Conservation (phyloP, 2,888 invertebrate species). For the Rhyacophila evoluta region DNA sequence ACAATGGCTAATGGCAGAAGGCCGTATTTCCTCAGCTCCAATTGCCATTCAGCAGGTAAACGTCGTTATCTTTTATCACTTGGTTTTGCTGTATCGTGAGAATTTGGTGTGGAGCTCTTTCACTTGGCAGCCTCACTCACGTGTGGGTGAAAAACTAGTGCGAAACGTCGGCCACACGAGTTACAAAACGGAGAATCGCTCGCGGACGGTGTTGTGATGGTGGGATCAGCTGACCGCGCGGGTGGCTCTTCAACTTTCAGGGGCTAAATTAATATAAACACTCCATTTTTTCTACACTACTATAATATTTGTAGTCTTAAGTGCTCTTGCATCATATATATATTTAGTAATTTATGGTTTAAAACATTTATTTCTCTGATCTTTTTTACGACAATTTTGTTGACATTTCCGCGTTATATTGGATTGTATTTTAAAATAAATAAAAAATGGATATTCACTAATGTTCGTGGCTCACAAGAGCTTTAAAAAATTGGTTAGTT, state of each 20-base stretch:
- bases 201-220: not conserved
- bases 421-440: too few species aligned
- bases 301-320: too few species aligned
- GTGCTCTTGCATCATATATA: too few species aligned
- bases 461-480: too few species aligned
- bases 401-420: too few species aligned
- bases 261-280: not conserved
- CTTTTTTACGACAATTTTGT: too few species aligned
- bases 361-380: too few species aligned
- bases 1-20: not conserved
- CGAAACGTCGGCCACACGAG: not conserved
- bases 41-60: conserved; percentile 35
- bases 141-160: conserved; percentile 24
- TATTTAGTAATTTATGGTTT: too few species aligned
- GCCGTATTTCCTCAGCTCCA: conserved; percentile 31
- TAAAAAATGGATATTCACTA: too few species aligned
- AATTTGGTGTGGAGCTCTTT: not conserved
- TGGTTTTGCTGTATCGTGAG: not conserved
- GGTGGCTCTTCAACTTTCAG: conserved; percentile 13
- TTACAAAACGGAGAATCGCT: not conserved
- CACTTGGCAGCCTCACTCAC: conserved; percentile 14
- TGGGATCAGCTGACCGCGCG: conserved; percentile 9
- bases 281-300: too few species aligned
- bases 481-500: too few species aligned
- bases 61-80: not conserved